Base-by-base conservation (phyloP, 1,140 invertebrate species). In the Antheraea pernyi region DNA sequence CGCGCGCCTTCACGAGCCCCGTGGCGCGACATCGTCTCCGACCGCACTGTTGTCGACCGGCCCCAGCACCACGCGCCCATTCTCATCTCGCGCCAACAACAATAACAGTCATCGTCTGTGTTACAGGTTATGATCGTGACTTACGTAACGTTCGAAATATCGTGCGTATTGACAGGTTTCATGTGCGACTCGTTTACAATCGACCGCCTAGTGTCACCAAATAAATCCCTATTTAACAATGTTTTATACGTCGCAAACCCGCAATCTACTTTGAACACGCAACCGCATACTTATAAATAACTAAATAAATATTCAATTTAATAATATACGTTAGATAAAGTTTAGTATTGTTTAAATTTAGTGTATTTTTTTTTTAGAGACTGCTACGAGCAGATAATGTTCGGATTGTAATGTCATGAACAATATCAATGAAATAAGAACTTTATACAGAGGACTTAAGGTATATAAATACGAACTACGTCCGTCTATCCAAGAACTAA, bases 81-180 rank as follows among this genome's bases (percentile, higher is more conserved):
- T 70, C 71, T 73, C 73, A 53, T 73, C 73, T 68, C 73, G 61
- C 70, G 67, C 48, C 64, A 72, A 70, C 70, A 68, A 76, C 77
- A 74, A 75, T 72, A 73, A 75, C 73, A 76, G 59, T 74, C 69
- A 73, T 42, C 39, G 39, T 22, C 76, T 74, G 73, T 80, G 77
- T 75, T 82, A 75, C 85, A 89, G 83, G 83, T 86, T 85, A 82
- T 76, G 75, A 76, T 79, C 76, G 79, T 80, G 75, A 73, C 82
- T 89, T 89, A 89, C 87, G 87, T 89, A 88, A 89, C 82, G 65
- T 77, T 72, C 63, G 65, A 64, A 68, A 73, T 74, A 74, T 76
- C 72, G 70, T 75, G 75, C 78, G 76, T 79, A 72, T 53, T 53
- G 74, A 82, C 78, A 83, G 82, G 81, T 83, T 83, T 80, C 82